A percentile compares a stretch with the other conserved stretches of the same genome.
Evolutionary conservation across 2,888 invertebrate genomes (phyloP).

Genomic region (Brachypalpus laphriformis): DNA sequence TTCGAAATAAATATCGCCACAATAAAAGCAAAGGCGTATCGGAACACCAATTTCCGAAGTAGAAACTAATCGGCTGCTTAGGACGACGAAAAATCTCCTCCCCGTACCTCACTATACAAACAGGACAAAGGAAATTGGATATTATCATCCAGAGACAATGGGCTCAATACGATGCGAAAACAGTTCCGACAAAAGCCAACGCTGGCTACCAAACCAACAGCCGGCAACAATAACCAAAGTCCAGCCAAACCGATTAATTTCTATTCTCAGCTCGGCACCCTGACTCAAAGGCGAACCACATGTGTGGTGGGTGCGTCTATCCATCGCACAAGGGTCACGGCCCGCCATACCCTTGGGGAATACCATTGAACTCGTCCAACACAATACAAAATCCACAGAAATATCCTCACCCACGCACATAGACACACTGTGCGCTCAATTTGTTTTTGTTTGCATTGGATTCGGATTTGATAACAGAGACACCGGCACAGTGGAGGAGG

Average conservation of each 20-base stretch:
- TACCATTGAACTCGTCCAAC: conserved; percentile 49
- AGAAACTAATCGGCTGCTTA: conserved; percentile 42
- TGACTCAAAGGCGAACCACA: conserved; percentile 32
- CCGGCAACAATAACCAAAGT: conserved; percentile 46
- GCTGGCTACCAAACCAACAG: conserved; percentile 31
- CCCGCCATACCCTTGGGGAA: conserved; percentile 50
- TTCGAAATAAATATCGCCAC: background rate
- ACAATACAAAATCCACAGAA: background rate
- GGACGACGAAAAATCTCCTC: background rate
- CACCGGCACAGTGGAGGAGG: conserved; percentile 12
- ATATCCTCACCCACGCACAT: conserved; percentile 9
- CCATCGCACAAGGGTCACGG: conserved; percentile 24
- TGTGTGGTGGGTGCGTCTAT: conserved; percentile 21
- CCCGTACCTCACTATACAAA: conserved; percentile 19
- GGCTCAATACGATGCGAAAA: conserved; percentile 59
- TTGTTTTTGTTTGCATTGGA: conserved; percentile 66
- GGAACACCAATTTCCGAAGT: conserved; percentile 41
- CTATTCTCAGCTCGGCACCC: conserved; percentile 46
- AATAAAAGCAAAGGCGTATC: background rate
- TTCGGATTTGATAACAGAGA: conserved; percentile 65
- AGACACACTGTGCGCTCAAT: conserved; percentile 17
- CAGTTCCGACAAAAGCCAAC: conserved; percentile 51
- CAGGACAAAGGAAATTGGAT: conserved; percentile 72
- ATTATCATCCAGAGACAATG: conserved; percentile 69
- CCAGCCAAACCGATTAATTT: conserved; percentile 71